phyloP scores from a whole-genome alignment of 2,113 vertebrate genomes.

The Siphamia tubifer region DNA sequence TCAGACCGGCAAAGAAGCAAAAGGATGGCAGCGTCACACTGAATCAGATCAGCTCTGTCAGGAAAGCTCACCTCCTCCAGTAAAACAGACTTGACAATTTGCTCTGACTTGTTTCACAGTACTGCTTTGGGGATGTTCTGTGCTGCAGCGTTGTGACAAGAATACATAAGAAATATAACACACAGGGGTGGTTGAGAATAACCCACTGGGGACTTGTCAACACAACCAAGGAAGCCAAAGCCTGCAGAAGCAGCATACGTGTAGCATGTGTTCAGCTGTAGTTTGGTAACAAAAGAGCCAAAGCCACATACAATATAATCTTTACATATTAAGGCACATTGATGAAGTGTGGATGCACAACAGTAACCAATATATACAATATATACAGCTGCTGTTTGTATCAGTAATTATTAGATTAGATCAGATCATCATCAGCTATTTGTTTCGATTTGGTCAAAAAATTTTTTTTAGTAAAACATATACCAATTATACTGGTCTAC shows the following conservation, averaged over 20 bases:
- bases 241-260: neutral
- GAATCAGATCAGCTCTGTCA: constrained; percentile 28
- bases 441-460: too few relatives aligned
- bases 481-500: too few relatives aligned
- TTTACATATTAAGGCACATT: neutral
- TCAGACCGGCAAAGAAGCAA: constrained; percentile 40
- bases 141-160: neutral
- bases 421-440: too few relatives aligned
- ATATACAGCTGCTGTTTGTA: too few relatives aligned
- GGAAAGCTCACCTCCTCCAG: neutral
- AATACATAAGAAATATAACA: constrained; percentile 23
- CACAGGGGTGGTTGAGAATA: neutral
- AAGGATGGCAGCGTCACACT: constrained; percentile 19
- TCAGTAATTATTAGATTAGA: too few relatives aligned
- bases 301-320: neutral
- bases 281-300: neutral
- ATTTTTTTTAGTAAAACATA: too few relatives aligned
- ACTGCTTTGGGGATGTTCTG: constrained; percentile 1
- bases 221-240: neutral
- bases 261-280: neutral
- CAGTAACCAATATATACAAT: too few relatives aligned
- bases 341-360: too few relatives aligned
- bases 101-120: neutral
- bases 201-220: constrained; percentile 3
- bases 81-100: constrained; percentile 27